Evolutionary conservation across 2,797 vertebrate species (phyloP), one percentile per base, ranked within the genome.

Genomic region (Labroides dimidiatus): DNA sequence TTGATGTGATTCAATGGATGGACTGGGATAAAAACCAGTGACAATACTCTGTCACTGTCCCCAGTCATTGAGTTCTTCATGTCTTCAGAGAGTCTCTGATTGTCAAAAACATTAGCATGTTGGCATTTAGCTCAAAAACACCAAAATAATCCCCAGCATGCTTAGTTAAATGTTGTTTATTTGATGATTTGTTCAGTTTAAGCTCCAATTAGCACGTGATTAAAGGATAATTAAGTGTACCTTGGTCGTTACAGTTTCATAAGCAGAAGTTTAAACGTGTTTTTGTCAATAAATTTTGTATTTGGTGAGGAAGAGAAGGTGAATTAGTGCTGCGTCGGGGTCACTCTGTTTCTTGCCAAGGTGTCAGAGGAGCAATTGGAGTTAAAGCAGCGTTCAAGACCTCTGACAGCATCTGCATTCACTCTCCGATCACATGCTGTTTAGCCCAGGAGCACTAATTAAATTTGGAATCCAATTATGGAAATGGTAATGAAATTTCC

Each of bases 401-500:
- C 78, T 86, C 82, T 75, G 85, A 88, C 88, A 79, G 77, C 42
- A 63, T 82, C 77, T 82, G 76, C 72, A 77, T 81, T 84, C 82
- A 82, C 56, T 75, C 84, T 62, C 43, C 62, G 87, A 92, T 93
- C 91, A 92, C 91, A 90, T 92, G 89, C 86, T 91, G 91, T 88
- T 94, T 91, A 83, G 71, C 74, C 58, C 80, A 88, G 83, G 76
- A 93, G 88, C 82, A 82, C 86, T 92, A 94, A 94, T 94, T 94
- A 92, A 92, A 94, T 94, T 90, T 90, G 67, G 90, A 93, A 94
- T 94, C 92, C 89, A 94, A 94, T 94, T 94, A 94, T 87, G 82
- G 89, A 85, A 93, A 92, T 92, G 84, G 92, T 94, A 94, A 94
- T 93, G 92, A 92, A 91, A 94, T 94, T 94, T 95, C 91, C 92